Base-by-base conservation (phyloP, 2,797 vertebrate species). In the Oreonectes daqikongensis region DNA sequence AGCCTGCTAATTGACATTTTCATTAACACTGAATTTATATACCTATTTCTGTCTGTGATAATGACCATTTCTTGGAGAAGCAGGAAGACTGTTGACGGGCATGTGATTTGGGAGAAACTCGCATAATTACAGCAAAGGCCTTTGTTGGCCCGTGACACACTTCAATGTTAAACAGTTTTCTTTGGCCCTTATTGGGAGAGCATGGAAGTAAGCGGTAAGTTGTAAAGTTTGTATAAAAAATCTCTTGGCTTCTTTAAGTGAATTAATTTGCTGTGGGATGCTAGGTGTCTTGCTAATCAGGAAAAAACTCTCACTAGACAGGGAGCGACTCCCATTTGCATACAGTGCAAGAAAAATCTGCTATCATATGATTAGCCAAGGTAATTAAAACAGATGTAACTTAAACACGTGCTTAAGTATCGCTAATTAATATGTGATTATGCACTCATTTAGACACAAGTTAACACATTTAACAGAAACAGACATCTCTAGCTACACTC, bases 11-110 rank as follows among this genome's bases (percentile, higher is more conserved):
- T 92, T 95, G 95, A 96, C 95, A 94, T 94, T 95, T 96, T 96
- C 95, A 96, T 96, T 95, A 95, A 95, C 89, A 85, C 89, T 88
- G 92, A 94, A 96, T 96, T 94, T 95, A 95, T 96, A 93, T 91
- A 92, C 94, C 94, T 94, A 94, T 95, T 95, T 95, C 94, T 93
- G 92, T 93, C 92, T 92, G 88, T 92, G 92, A 94, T 95, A 94
- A 95, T 95, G 95, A 94, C 93, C 92, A 89, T 95, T 94, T 91
- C 86, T 87, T 85, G 90, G 91, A 90, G 92, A 89, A 91, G 90
- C 88, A 83, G 83, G 87, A 88, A 88, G 87, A 88, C 81, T 71
- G 91, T 92, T 96, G 95, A 96, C 93, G 94, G 94, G 93, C 94
- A 92, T 88, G 90, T 91, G 87, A 93, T 92, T 91, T 90, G 86